Evolutionary conservation across 2,888 invertebrate genomes (phyloP).

Genomic region (Drosophila greeni): DNA sequence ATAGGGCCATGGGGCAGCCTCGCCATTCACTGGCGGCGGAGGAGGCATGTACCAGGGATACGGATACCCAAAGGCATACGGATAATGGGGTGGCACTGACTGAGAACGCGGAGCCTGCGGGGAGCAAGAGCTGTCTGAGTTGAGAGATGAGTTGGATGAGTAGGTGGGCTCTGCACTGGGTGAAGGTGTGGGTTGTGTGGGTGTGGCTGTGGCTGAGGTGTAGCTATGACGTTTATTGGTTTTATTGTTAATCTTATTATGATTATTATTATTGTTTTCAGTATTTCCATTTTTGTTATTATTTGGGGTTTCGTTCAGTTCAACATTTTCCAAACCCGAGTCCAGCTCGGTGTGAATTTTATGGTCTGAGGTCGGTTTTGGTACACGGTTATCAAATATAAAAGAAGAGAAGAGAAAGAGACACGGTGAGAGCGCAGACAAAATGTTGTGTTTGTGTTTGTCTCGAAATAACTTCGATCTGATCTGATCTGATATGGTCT

Average conservation of each 20-base stretch:
- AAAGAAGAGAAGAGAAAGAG: slow-evolving; percentile 71
- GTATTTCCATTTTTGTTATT: slow-evolving; percentile 53
- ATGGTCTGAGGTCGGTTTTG: slow-evolving; percentile 72
- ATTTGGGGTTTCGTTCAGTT: slow-evolving; percentile 72
- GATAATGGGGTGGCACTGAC: slow-evolving; percentile 66
- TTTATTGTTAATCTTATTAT: slow-evolving; percentile 68
- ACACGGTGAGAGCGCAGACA: slow-evolving; percentile 70
- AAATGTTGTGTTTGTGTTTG: slow-evolving; percentile 23
- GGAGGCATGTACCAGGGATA: slow-evolving; percentile 76
- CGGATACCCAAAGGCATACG: slow-evolving; percentile 74
- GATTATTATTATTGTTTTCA: slow-evolving; percentile 56
- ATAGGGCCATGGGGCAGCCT: slow-evolving; percentile 62
- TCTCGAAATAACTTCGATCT: slow-evolving; percentile 15
- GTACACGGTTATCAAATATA: slow-evolving; percentile 72
- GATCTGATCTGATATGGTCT: slow-evolving; percentile 35
- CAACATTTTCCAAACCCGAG: slow-evolving; percentile 77
- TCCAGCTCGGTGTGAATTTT: slow-evolving; percentile 78
- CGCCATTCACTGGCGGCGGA: slow-evolving; percentile 38
- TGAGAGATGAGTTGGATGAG: slow-evolving; percentile 70
- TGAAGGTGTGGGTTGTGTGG: slow-evolving; percentile 27
- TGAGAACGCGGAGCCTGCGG: slow-evolving; percentile 62
- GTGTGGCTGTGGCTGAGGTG: slow-evolving; percentile 51
- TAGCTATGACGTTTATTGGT: slow-evolving; percentile 66
- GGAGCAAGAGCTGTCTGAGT: slow-evolving; percentile 63
- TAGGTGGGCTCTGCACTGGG: slow-evolving; percentile 45